A percentile compares a stretch with the other conserved stretches of the same genome.
Evolutionary conservation across 2,113 vertebrate genomes (phyloP).

Genomic region (Argyrosomus japonicus): DNA sequence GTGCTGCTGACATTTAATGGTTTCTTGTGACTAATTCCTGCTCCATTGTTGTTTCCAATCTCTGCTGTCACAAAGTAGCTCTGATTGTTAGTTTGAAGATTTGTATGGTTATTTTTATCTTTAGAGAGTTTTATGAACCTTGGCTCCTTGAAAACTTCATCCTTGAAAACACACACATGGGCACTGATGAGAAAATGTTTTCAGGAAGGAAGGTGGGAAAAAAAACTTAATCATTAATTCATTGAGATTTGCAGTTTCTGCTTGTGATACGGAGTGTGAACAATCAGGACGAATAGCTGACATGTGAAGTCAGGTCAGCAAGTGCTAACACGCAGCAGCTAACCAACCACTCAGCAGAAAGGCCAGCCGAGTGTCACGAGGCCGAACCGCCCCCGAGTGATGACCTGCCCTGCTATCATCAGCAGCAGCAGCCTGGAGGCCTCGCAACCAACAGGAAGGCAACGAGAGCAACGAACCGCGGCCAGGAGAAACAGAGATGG

Average conservation of each 20-base stretch:
- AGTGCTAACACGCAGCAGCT: conserved; percentile 46
- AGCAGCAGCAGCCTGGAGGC: conserved; percentile 8
- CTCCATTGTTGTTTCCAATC: conserved; percentile 36
- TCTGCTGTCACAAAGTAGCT: conserved; percentile 29
- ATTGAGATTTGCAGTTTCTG: neutral
- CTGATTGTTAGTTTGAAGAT: neutral
- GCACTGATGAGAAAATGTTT: neutral
- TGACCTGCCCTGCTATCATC: conserved; percentile 13
- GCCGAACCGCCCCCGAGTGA: neutral
- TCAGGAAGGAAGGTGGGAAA: neutral
- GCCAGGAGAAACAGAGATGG: conserved; percentile 22
- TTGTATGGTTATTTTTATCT: conserved; percentile 16
- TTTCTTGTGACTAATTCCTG: conserved; percentile 5
- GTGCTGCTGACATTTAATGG: neutral
- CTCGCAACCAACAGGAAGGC: conserved; percentile 12
- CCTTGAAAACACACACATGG: neutral
- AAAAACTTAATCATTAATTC: neutral
- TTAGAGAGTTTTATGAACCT: neutral
- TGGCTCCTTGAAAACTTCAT: neutral
- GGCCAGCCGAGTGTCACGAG: conserved; percentile 4
- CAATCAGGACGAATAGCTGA: conserved; percentile 31
- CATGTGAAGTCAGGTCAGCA: conserved; percentile 31
- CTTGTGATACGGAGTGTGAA: neutral
- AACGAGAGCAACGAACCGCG: conserved; percentile 1
- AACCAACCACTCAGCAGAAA: conserved; percentile 39